Evolutionary conservation across 2,113 vertebrate genomes (phyloP).

Genomic region (Varanus salvator): DNA sequence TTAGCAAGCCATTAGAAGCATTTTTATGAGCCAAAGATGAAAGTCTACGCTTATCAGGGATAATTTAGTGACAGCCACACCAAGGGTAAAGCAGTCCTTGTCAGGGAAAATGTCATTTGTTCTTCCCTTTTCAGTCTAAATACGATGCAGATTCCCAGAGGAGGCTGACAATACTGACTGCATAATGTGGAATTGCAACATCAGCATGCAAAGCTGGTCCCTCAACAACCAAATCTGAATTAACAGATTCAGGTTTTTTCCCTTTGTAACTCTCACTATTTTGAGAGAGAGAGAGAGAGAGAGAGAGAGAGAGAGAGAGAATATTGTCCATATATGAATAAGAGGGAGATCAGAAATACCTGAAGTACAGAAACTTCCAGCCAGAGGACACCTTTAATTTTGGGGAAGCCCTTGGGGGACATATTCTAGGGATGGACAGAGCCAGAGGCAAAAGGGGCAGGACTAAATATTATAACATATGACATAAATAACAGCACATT

Average conservation of each 20-base stretch:
- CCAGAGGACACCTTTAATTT: no score
- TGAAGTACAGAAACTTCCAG: no score
- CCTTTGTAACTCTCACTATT: neutral
- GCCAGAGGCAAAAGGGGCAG: no score
- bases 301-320: neutral
- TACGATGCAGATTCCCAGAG: no score
- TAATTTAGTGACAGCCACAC: neutral
- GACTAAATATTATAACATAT: no score
- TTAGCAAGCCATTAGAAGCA: slow-evolving; percentile 13
- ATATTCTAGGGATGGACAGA: no score
- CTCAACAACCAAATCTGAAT: neutral
- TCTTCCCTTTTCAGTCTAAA: neutral
- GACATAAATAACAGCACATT: no score
- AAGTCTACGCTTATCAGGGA: slow-evolving; percentile 1
- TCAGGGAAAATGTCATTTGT: neutral
- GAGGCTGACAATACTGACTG: neutral
- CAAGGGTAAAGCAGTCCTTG: neutral
- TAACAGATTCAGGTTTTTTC: neutral
- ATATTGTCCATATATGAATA: slow-evolving; percentile 7
- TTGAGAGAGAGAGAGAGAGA: neutral
- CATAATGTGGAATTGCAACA: neutral
- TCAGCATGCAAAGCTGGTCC: neutral
- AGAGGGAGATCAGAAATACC: neutral
- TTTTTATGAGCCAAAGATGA: slow-evolving; percentile 26
- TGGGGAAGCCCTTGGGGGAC: no score